Conservation (phyloP, 2,888 invertebrate species). For the Hipparchia semele region DNA sequence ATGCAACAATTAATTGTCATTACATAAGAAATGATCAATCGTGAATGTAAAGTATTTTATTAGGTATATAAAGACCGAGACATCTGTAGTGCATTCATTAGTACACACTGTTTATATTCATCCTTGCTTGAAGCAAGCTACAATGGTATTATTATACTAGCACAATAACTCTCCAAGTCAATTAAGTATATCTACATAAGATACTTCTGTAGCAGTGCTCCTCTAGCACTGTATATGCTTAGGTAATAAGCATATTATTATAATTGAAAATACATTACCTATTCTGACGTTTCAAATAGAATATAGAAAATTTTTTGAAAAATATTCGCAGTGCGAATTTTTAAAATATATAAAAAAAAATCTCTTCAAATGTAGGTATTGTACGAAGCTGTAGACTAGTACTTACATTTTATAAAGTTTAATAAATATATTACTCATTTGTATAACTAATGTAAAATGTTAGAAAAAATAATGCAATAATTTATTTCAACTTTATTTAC, state of each 20-base stretch:
- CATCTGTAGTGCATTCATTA: conserved; percentile 6
- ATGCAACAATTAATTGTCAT: too few relatives aligned
- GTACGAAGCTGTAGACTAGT: too few relatives aligned
- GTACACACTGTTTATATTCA: not conserved
- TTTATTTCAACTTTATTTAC: too few relatives aligned
- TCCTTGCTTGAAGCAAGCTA: not conserved
- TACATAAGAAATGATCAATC: too few relatives aligned
- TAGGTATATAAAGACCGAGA: not conserved
- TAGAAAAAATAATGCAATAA: too few relatives aligned
- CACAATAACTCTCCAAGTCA: conserved; percentile 3
- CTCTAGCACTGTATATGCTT: not conserved
- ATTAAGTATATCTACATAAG: conserved; percentile 1
- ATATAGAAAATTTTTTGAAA: too few relatives aligned
- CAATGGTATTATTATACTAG: not conserved
- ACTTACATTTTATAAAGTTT: too few relatives aligned
- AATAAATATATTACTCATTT: too few relatives aligned
- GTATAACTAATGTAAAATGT: too few relatives aligned
- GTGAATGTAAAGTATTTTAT: not conserved
- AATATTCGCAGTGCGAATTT: too few relatives aligned
- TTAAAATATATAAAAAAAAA: too few relatives aligned
- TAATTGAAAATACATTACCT: not conserved
- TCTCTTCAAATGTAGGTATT: too few relatives aligned
- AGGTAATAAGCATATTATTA: not conserved
- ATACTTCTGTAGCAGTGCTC: not conserved
- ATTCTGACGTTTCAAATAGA: not conserved